These are phyloP conservation scores for Lytechinus pictus DNA, from an alignment of 35 echinoderm and acorn worm species.

Conservation along the genomic window DNA sequence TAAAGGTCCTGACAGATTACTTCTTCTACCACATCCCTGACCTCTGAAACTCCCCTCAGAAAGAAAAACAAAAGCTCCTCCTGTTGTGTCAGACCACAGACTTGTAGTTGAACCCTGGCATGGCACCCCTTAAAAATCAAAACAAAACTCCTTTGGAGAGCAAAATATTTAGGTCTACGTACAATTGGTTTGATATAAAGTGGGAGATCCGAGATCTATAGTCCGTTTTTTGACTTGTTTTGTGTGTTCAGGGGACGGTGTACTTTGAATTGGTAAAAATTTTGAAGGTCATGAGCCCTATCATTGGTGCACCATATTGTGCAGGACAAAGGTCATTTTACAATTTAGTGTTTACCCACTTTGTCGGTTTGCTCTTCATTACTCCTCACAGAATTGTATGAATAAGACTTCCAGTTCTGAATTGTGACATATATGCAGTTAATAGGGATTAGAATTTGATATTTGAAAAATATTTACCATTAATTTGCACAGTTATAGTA, in stretches of 20 bases:
- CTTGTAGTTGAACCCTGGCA: neutral
- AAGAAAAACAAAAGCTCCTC: neutral
- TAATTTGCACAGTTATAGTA: too few relatives aligned
- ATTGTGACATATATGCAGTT: too few relatives aligned
- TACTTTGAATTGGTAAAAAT: too few relatives aligned
- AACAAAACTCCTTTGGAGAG: neutral
- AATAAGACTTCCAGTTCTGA: neutral
- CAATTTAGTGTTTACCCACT: neutral
- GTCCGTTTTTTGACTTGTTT: too few relatives aligned
- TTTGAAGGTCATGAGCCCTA: neutral
- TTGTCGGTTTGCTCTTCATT: too few relatives aligned
- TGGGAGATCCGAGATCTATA: too few relatives aligned
- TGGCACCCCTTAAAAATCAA: neutral
- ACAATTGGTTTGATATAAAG: too few relatives aligned
- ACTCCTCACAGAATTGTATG: neutral
- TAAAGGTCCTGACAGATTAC: neutral
- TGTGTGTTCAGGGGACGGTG: too few relatives aligned
- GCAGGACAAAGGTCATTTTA: neutral
- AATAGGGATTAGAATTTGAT: too few relatives aligned
- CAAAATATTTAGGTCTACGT: neutral
- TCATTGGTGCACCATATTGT: neutral
- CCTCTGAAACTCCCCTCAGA: neutral
- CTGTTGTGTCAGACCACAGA: neutral
- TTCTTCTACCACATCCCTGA: neutral
- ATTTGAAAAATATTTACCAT: too few relatives aligned